phyloP scores from a whole-genome alignment of 2,113 vertebrate genomes.

The Tachuris rubrigastra region DNA sequence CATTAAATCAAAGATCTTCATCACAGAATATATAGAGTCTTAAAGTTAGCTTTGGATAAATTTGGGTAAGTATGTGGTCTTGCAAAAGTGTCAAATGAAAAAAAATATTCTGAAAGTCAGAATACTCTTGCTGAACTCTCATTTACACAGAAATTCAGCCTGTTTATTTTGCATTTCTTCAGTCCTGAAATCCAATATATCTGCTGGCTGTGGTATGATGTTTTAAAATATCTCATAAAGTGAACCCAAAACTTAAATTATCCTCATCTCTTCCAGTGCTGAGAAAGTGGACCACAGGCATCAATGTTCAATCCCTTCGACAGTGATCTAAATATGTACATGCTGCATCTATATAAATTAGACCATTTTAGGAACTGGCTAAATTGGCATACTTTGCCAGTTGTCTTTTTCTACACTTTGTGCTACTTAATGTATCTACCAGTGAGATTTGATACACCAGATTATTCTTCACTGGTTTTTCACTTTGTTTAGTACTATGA shows the following conservation, averaged over 20 bases:
- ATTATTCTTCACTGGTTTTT: background rate
- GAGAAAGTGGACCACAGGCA: background rate
- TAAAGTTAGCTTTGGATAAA: background rate
- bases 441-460: background rate
- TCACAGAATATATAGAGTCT: fast-evolving
- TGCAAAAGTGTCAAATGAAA: background rate
- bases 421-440: background rate
- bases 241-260: background rate
- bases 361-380: background rate
- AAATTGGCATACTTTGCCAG: background rate
- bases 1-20: background rate
- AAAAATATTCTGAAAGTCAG: background rate
- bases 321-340: background rate
- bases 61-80: background rate
- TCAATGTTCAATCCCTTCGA: background rate
- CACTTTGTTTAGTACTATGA: background rate
- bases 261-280: background rate
- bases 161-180: background rate
- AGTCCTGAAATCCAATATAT: background rate
- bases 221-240: background rate
- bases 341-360: background rate
- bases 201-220: fast-evolving
- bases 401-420: background rate
- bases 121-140: background rate
- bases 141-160: background rate